These are phyloP conservation scores for Harpagoxenus sublaevis DNA, from an alignment of 2,888 invertebrate genomes.

Conservation along the genomic window DNA sequence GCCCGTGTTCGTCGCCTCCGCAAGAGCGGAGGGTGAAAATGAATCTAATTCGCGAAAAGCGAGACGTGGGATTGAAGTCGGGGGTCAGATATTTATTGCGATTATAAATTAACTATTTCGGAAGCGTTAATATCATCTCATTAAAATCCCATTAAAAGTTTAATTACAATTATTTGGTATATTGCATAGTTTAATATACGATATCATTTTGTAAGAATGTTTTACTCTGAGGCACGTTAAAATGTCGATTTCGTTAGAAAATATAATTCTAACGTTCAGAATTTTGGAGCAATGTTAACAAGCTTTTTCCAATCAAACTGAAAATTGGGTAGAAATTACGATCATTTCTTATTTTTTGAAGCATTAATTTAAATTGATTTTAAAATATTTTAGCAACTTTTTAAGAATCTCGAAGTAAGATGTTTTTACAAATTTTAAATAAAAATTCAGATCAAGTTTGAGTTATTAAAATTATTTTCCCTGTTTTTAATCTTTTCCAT, in stretches of 20 bases:
- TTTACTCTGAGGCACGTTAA: not conserved
- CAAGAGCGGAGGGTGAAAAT: not conserved
- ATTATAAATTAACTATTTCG: conserved; percentile 9
- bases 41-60: conserved; percentile 27
- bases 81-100: not conserved
- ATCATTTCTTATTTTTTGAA: not conserved
- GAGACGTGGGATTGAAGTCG: not conserved
- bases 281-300: not conserved
- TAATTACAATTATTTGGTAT: conserved; percentile 12
- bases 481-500: not conserved
- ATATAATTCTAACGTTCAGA: not conserved
- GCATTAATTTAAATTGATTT: not conserved
- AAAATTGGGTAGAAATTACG: not conserved
- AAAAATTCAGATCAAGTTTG: not conserved
- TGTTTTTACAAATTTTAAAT: not conserved
- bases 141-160: conserved; percentile 1
- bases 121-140: not conserved
- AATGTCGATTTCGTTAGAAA: not conserved
- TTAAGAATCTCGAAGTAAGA: not conserved
- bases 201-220: conserved; percentile 10
- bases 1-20: not conserved
- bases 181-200: not conserved
- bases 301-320: not conserved
- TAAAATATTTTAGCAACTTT: not conserved
- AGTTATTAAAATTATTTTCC: not conserved